Conservation (phyloP, 2,888 invertebrate species). For the Mimachlamys varia region DNA sequence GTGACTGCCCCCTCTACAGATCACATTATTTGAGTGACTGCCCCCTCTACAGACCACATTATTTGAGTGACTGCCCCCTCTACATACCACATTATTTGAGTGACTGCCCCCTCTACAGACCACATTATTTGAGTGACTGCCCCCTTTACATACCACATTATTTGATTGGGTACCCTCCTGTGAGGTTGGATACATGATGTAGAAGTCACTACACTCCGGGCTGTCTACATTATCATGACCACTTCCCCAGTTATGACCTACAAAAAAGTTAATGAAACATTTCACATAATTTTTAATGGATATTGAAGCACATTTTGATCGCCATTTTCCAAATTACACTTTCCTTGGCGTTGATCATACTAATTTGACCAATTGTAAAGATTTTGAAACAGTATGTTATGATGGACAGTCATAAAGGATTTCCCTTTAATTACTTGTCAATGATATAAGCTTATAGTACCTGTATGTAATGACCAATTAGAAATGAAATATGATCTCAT, state of each 20-base stretch:
- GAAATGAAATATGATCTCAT: too few relatives aligned
- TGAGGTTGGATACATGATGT: not conserved
- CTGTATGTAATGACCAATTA: too few relatives aligned
- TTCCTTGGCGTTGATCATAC: too few relatives aligned
- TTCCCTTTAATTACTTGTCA: too few relatives aligned
- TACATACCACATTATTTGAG: not conserved
- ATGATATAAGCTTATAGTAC: too few relatives aligned
- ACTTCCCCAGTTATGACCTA: constrained; percentile 32
- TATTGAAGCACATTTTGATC: too few relatives aligned
- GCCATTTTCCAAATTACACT: too few relatives aligned
- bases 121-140: not conserved
- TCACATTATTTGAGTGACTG: not conserved
- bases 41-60: not conserved
- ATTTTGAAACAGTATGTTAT: too few relatives aligned
- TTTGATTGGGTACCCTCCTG: not conserved
- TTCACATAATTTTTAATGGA: too few relatives aligned
- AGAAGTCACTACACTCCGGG: not conserved
- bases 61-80: not conserved
- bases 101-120: not conserved
- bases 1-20: not conserved
- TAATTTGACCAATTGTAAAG: too few relatives aligned
- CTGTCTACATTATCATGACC: constrained; percentile 1
- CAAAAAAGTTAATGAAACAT: not conserved
- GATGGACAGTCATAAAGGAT: too few relatives aligned
- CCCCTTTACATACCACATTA: not conserved